Conservation (phyloP, 92 coral and sea anemone genomes). For the Epizoanthus scotinus region DNA sequence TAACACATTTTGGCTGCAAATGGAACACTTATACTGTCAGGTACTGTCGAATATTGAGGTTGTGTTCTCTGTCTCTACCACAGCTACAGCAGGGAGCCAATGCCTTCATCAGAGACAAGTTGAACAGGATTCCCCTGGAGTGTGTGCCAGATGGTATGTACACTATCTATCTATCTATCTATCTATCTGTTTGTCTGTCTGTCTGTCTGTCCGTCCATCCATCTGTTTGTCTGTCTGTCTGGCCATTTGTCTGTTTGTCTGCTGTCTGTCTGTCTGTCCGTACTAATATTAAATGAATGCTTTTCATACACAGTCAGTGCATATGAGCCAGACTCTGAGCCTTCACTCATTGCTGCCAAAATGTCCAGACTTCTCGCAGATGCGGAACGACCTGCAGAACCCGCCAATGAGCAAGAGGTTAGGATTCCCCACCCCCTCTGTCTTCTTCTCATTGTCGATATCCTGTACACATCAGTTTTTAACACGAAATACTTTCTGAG, state of each 20-base stretch:
- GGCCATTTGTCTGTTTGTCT: too few species aligned
- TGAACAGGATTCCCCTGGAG: conserved; percentile 80
- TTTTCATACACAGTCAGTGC: conserved; percentile 55
- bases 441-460: too few species aligned
- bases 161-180: too few species aligned
- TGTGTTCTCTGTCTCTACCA: background rate
- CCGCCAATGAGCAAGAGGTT: conserved; percentile 69
- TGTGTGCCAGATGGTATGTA: conserved; percentile 89
- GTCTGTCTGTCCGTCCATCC: too few species aligned
- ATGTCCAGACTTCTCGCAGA: conserved; percentile 85
- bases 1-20: too few species aligned
- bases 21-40: too few species aligned
- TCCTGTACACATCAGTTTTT: too few species aligned
- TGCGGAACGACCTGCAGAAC: conserved; percentile 71
- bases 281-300: too few species aligned
- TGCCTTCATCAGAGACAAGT: conserved; percentile 79
- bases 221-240: too few species aligned
- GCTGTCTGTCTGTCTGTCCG: too few species aligned
- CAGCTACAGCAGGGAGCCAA: conserved; percentile 97
- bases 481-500: too few species aligned
- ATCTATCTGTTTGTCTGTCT: too few species aligned
- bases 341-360: conserved; percentile 82
- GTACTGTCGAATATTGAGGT: background rate
- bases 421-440: background rate
- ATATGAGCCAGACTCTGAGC: conserved; percentile 91